Conservation (phyloP, 2,797 vertebrate genomes). For the Acipenser transmontanus region DNA sequence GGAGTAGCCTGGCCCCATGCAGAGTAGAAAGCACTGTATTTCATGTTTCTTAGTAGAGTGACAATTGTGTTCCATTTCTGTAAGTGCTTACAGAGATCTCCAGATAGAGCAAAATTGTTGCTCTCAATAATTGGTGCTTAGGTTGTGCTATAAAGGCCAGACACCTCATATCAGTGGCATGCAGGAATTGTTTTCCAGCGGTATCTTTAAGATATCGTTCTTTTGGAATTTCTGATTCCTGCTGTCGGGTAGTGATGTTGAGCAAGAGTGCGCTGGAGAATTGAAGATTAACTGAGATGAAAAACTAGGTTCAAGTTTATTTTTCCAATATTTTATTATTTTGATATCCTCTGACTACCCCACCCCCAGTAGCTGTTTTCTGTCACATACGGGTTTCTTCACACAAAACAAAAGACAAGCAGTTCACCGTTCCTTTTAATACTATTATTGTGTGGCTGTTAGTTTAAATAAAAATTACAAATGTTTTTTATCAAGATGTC, state of each 20-base stretch:
- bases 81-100: too few species aligned
- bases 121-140: neutral
- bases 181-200: constrained; percentile 14
- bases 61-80: too few species aligned
- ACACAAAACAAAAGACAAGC: constrained; percentile 19
- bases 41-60: too few species aligned
- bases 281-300: constrained; percentile 12
- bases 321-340: constrained; percentile 8
- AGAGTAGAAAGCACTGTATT: too few species aligned
- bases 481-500: too few species aligned
- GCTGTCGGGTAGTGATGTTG: neutral
- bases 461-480: too few species aligned
- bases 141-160: constrained; percentile 22
- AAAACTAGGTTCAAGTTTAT: neutral
- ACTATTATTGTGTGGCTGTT: too few species aligned
- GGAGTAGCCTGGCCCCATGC: too few species aligned
- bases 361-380: neutral
- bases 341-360: neutral
- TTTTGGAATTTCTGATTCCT: neutral
- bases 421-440: too few species aligned
- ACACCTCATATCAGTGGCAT: constrained; percentile 16
- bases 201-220: constrained; percentile 5
- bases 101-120: too few species aligned
- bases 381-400: constrained; percentile 11
- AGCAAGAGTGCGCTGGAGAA: neutral